These are phyloP conservation scores for Sarcophaga bullata DNA, from an alignment of 1,140 invertebrate species.

Conservation along the genomic window DNA sequence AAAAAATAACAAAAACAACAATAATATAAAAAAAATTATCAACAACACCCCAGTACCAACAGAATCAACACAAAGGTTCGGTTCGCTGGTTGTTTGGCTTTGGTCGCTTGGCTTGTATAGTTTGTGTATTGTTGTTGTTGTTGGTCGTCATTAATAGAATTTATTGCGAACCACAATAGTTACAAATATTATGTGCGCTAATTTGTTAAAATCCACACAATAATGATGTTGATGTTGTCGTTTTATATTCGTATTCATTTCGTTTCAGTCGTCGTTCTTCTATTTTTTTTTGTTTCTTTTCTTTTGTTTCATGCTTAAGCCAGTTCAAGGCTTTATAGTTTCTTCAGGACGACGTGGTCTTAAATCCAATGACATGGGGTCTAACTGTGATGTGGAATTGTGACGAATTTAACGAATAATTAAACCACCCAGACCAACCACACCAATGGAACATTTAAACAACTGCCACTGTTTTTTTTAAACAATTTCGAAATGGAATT, in stretches of 20 bases:
- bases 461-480: too few relatives aligned
- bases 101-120: background rate
- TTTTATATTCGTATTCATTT: too few relatives aligned
- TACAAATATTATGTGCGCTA: slow-evolving; percentile 34
- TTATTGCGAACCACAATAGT: slow-evolving; percentile 36
- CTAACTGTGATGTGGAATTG: background rate
- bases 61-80: too few relatives aligned
- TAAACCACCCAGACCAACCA: too few relatives aligned
- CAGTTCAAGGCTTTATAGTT: too few relatives aligned
- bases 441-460: too few relatives aligned
- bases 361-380: background rate
- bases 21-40: background rate
- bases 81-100: too few relatives aligned
- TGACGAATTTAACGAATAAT: background rate
- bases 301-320: too few relatives aligned
- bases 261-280: too few relatives aligned
- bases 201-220: slow-evolving; percentile 37
- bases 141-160: slow-evolving; percentile 30
- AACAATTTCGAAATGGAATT: too few relatives aligned
- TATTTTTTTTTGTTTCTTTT: too few relatives aligned
- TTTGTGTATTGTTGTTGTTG: background rate
- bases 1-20: background rate
- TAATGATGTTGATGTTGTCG: background rate
- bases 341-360: too few relatives aligned
- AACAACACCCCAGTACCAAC: slow-evolving; percentile 8